Conservation (phyloP, 2,888 invertebrate species). For the Cremastinae sp. region DNA sequence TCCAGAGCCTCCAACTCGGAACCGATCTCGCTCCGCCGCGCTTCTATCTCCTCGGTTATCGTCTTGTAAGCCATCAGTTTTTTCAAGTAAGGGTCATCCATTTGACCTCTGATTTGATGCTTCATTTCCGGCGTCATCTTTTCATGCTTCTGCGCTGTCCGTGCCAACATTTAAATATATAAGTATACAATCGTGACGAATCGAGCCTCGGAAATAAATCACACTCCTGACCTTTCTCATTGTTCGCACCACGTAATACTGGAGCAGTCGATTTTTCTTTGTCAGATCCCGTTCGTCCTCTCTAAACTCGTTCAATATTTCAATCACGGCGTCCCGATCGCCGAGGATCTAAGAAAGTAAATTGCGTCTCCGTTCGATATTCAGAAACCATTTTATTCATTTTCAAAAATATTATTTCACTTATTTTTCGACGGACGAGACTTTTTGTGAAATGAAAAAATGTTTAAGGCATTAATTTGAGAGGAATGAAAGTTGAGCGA, state of each 20-base stretch:
- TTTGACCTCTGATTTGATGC: constrained; percentile 51
- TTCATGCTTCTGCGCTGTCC: constrained; percentile 62
- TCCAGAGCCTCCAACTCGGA: constrained; percentile 56
- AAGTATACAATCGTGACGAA: no score
- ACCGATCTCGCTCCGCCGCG: constrained; percentile 51
- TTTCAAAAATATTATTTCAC: neutral
- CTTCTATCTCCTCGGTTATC: constrained; percentile 61
- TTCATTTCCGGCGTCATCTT: constrained; percentile 58
- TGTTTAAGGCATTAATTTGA: constrained; percentile 62
- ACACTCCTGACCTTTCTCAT: constrained; percentile 63
- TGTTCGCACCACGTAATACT: constrained; percentile 61
- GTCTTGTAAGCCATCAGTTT: constrained; percentile 65
- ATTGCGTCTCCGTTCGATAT: neutral
- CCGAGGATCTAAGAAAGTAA: constrained; percentile 56
- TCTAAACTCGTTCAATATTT: constrained; percentile 60
- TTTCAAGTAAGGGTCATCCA: constrained; percentile 62
- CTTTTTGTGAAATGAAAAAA: neutral
- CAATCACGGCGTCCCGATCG: constrained; percentile 65
- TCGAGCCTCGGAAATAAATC: neutral
- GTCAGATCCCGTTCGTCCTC: constrained; percentile 57
- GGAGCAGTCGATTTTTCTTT: constrained; percentile 65
- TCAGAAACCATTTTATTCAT: neutral
- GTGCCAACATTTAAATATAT: neutral
- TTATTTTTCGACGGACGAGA: no score
- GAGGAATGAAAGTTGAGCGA: constrained; percentile 66